A percentile compares a stretch with the other conserved stretches of the same genome.
Conservation (phyloP, 2,888 invertebrate genomes). For the Pteria penguin region DNA sequence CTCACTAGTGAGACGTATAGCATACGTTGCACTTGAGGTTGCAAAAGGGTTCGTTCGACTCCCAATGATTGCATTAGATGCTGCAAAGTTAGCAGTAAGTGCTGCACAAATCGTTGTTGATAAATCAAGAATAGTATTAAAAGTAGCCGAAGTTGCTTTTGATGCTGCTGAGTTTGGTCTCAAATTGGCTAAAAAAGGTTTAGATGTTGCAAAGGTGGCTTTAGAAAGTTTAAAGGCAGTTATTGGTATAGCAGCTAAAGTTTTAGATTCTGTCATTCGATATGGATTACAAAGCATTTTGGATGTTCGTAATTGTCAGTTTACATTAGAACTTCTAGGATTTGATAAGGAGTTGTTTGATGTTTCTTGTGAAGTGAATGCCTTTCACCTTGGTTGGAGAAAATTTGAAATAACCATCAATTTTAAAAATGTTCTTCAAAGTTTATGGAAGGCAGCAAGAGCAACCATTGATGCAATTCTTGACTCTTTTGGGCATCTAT, state of each 20-base stretch:
- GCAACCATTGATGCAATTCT: background rate
- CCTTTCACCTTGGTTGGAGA: slow-evolving; percentile 13
- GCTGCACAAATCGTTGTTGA: slow-evolving; percentile 48
- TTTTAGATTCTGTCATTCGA: slow-evolving; percentile 40
- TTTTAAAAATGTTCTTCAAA: background rate
- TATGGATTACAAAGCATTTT: slow-evolving; percentile 40
- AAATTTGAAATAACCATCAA: background rate
- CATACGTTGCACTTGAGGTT: slow-evolving; percentile 45
- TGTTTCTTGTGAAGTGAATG: slow-evolving; percentile 48
- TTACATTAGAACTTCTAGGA: slow-evolving; percentile 35
- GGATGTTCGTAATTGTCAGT: slow-evolving; percentile 50
- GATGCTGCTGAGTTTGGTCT: slow-evolving; percentile 44
- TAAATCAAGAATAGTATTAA: slow-evolving; percentile 47
- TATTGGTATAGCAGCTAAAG: slow-evolving; percentile 29
- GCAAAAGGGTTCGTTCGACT: slow-evolving; percentile 44
- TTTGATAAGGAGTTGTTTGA: background rate
- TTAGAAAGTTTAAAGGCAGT: slow-evolving; percentile 41
- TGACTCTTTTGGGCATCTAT: background rate
- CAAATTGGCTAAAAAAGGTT: slow-evolving; percentile 34
- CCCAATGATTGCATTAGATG: slow-evolving; percentile 49
- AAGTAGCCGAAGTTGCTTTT: slow-evolving; percentile 33
- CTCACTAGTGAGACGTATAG: slow-evolving; percentile 34
- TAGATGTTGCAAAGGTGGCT: slow-evolving; percentile 35
- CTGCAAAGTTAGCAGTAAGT: slow-evolving; percentile 42
- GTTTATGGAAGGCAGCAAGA: background rate